Evolutionary conservation across 2,113 vertebrate species (phyloP), one percentile per base, ranked within the genome.

Genomic region (Oreotrochilus melanogaster): DNA sequence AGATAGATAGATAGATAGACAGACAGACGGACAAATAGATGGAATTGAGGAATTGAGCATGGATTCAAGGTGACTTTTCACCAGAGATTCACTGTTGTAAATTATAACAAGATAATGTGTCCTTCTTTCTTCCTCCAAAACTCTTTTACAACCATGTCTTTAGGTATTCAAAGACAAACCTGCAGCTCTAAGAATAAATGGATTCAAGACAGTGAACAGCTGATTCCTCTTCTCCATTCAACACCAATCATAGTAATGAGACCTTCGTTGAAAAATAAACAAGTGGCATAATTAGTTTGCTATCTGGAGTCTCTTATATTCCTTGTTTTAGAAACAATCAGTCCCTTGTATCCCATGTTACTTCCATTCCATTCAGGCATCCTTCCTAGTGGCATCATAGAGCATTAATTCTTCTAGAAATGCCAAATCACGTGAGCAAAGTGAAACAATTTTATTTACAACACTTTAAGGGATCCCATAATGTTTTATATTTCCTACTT

Each of bases 371-470:
- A 71, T 48, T 72, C 80, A 75, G 61, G 57, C 75, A 57, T 70
- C 78, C 30, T 90, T 82, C 62, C 79, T 10, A 17, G n/a, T 93
- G 72, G 24, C 67, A 67, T 31, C 43, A 30, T n/a, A 88, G 89
- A 89, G 71, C 37, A 82, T 58, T 82, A 62, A 47, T 85, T 89
- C 73, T 65, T 33, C 48, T 66, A 82, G 85, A 88, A 91, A 95
- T 86, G 72, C 58, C 81, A 92, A 96, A 79, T 71, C 82, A 53
- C 64, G 83, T 30, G 76, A 62, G 67, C 60, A 83, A 88, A 92
- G 75, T n/a, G 64, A 79, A 84, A 72, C 10, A 74, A 88, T 51
- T 60, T 84, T 95, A 72, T 95, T 96, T 95, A 95, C 67, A 79
- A 86, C 51, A 78, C 39, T 86, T 33, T 90, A 90, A 92, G 64